Evolutionary conservation across 1,140 invertebrate species (phyloP).

Genomic region (Coelopa frigida): DNA sequence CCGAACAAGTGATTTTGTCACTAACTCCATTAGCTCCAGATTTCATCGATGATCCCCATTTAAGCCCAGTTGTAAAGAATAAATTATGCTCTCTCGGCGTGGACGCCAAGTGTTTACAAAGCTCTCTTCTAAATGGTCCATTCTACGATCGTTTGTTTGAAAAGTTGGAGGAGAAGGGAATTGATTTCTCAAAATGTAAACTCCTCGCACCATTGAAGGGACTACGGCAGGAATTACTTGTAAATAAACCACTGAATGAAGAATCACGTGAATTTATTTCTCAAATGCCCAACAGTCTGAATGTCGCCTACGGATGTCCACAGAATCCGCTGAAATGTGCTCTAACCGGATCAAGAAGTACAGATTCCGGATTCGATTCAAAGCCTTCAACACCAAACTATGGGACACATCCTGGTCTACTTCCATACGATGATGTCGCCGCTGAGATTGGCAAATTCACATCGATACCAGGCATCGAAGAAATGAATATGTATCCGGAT

Average conservation of each 20-base stretch:
- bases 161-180: constrained; percentile 48
- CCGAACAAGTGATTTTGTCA: constrained; percentile 24
- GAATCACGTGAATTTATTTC: constrained; percentile 51
- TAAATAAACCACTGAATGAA: constrained; percentile 49
- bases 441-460: constrained; percentile 26
- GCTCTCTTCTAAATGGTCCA: constrained; percentile 51
- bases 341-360: constrained; percentile 28
- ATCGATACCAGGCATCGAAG: constrained; percentile 35
- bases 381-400: constrained; percentile 37
- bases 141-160: constrained; percentile 52
- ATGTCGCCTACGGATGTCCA: constrained; percentile 13
- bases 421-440: constrained; percentile 16
- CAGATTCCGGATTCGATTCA: constrained; percentile 41
- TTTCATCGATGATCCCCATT: constrained; percentile 27
- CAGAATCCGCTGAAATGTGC: constrained; percentile 10
- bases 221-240: constrained; percentile 49
- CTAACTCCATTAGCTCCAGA: constrained; percentile 15
- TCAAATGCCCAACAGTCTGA: constrained; percentile 36
- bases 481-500: constrained; percentile 41
- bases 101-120: constrained; percentile 49
- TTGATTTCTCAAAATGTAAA: constrained; percentile 48
- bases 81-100: constrained; percentile 50
- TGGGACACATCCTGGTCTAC: neutral
- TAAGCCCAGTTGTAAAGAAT: constrained; percentile 47
- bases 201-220: constrained; percentile 50